Conservation (phyloP, 1,140 invertebrate species). For the Microplitis mediator region DNA sequence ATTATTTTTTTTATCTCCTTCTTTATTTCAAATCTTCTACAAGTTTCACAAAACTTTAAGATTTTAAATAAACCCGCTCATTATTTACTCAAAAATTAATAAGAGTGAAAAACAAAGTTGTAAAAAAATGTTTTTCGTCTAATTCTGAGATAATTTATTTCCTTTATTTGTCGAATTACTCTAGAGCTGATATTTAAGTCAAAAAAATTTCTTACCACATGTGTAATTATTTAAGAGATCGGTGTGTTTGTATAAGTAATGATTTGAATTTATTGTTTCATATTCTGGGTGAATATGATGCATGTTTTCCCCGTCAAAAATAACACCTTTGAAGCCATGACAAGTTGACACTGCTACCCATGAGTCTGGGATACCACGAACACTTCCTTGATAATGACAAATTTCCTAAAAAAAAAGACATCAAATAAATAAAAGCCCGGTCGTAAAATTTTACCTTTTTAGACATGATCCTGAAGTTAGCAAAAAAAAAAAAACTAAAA, state of each 20-base stretch:
- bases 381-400: slow-evolving; percentile 84
- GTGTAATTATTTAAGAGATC: slow-evolving; percentile 72
- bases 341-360: slow-evolving; percentile 90
- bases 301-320: slow-evolving; percentile 78
- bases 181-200: too few relatives aligned
- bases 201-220: slow-evolving; percentile 65
- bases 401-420: slow-evolving; percentile 66
- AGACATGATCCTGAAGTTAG: too few relatives aligned
- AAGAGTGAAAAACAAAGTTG: too few relatives aligned
- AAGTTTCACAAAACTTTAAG: too few relatives aligned
- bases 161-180: too few relatives aligned
- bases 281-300: slow-evolving; percentile 72
- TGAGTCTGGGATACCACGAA: slow-evolving; percentile 73
- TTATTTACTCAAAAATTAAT: too few relatives aligned
- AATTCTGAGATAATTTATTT: too few relatives aligned
- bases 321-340: slow-evolving; percentile 77
- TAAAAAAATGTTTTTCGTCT: too few relatives aligned
- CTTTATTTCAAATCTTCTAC: neutral
- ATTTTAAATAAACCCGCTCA: too few relatives aligned
- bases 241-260: slow-evolving; percentile 74
- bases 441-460: too few relatives aligned
- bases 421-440: neutral
- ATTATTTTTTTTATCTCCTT: neutral
- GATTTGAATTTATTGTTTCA: slow-evolving; percentile 59
- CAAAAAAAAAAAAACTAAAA: too few relatives aligned